Conservation (phyloP, 1,140 invertebrate species). For the Pinna nobilis region DNA sequence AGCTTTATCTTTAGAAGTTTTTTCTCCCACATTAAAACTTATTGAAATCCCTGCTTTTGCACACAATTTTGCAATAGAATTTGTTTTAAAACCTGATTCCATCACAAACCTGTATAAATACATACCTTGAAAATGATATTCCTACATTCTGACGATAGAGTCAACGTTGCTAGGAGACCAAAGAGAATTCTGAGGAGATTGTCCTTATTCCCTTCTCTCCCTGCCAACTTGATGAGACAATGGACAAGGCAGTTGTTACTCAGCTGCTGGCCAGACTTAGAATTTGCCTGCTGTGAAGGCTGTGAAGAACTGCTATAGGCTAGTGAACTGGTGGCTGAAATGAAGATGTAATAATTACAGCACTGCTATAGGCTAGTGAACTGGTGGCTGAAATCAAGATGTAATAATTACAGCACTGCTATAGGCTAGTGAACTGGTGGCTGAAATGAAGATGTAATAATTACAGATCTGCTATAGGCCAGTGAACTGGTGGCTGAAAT, state of each 20-base stretch:
- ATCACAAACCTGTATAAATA: too few relatives aligned
- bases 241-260: constrained; percentile 66
- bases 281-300: constrained; percentile 6
- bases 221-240: constrained; percentile 60
- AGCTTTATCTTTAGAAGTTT: too few relatives aligned
- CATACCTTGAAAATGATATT: constrained; percentile 71
- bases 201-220: constrained; percentile 54
- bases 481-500: not conserved
- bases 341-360: not conserved
- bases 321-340: constrained; percentile 65
- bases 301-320: constrained; percentile 48
- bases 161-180: constrained; percentile 59
- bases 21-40: too few relatives aligned
- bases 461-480: not conserved
- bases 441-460: not conserved
- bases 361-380: not conserved
- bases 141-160: constrained; percentile 66
- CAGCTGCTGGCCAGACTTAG: constrained; percentile 29
- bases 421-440: not conserved
- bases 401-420: too few relatives aligned
- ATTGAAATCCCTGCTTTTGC: too few relatives aligned
- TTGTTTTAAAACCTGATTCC: too few relatives aligned
- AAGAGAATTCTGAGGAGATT: constrained; percentile 51
- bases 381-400: not conserved
- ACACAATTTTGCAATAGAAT: too few relatives aligned